Evolutionary conservation across 1,140 invertebrate genomes (phyloP), one percentile per base, ranked within the genome.

Genomic region (Drosophila dunni): DNA sequence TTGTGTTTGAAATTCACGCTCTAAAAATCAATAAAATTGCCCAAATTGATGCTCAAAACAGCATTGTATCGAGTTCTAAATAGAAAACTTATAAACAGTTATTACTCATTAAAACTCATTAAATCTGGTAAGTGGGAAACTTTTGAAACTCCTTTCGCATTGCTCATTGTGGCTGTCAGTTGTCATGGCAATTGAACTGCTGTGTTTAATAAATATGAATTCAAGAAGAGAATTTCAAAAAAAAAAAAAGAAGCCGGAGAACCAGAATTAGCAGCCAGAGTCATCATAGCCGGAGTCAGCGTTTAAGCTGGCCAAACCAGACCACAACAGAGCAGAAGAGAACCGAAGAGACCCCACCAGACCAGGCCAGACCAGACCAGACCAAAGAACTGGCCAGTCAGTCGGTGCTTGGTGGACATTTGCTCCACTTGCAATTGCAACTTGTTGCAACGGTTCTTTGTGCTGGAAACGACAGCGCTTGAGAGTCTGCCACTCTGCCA

Each of bases 181-280:
- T 80, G 81, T 84, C 78, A 85, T 85, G 69, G 63, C 82, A 72
- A 85, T 86, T 85, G 70, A 81, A 78, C 81, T 81, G 69, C 46
- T 69, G 68, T 65, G 66, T 75, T 67, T 68, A 70, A 74, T 81
- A 84, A 78, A 85, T 84, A 86, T 81, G 78, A 75, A 71, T 86
- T 45, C 36, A 38, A 68, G 54, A 33, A 38, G 54, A 53, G 64
- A 73, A 69, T 34, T 24, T 15, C 24, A 29, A 29, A 29, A 29
- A 29, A 29, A 29, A 29, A 29, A 29, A 40, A 51, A 13, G 45
- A 33, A 53, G 33, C 36, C 44, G 50, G 36, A 56, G 42, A 50
- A 29, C 29, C 29, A 40, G 40, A 56, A 5, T 24, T 7, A 56
- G 15, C 13, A 44, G 13, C 11, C 29, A 44, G 38, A 29, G 42